phyloP scores from a whole-genome alignment of 64 coral and sea anemone genomes.

The Cladopsammia gracilis region DNA sequence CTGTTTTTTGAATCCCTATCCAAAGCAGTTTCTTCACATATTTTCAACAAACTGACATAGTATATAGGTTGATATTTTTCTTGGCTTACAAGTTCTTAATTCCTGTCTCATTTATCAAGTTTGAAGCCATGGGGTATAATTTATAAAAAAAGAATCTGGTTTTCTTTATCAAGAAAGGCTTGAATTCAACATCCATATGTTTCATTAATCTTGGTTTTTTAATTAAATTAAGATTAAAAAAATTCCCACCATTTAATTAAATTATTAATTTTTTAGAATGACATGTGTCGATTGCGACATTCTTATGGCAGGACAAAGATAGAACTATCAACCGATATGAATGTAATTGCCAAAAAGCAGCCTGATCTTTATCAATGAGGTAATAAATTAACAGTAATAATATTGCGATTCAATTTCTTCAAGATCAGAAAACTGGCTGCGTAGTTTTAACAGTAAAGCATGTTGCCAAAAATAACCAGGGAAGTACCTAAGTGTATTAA shows the following conservation, averaged over 20 bases:
- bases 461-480: slow-evolving; percentile 9
- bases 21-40: not conserved
- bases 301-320: not conserved
- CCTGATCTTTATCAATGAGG: not conserved
- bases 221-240: not conserved
- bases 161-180: not conserved
- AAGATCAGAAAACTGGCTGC: not conserved
- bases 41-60: not conserved
- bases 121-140: not conserved
- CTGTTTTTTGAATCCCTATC: not conserved
- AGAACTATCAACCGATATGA: not conserved
- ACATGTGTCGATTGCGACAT: not conserved
- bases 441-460: not conserved
- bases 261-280: not conserved
- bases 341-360: not conserved
- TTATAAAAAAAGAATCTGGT: not conserved
- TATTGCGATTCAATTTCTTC: not conserved
- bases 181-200: not conserved
- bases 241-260: not conserved
- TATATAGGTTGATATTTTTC: not conserved
- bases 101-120: not conserved
- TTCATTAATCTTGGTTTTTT: not conserved
- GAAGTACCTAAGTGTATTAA: not conserved
- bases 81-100: not conserved
- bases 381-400: slow-evolving; percentile 20